Base-by-base conservation (phyloP, 2,888 invertebrate genomes). In the Aspidiotus rigidus region DNA sequence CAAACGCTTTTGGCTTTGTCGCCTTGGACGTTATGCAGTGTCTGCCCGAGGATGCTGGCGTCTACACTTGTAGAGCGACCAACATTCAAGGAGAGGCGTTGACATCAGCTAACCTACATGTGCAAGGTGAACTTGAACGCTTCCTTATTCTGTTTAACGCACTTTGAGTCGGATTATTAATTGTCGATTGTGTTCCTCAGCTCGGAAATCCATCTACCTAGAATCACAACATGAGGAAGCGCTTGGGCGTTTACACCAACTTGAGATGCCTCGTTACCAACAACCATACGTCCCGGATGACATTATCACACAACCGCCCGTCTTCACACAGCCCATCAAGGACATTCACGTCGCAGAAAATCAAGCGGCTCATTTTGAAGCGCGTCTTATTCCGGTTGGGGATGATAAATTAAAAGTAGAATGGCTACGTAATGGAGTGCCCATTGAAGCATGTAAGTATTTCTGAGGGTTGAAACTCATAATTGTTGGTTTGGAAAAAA, bases 1-100 rank as follows among this genome's bases (percentile, higher is more conserved):
- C 93, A 9, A 92, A 95, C 77, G 97, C 93, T 79, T 98, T 99
- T 78, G 98, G 98, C 57, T 98, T 94, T 77, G 96, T 97, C 13
- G 93, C 96, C 39, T 81, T 99, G 70, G 98, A 99, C 77, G 95
- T 99, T 74, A 86, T 95, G 82, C 90, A 95, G 74, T 90, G 93
- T 71, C 87, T 95, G 76, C 92, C 96, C 9, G 98, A 98, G 78
- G 98, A 99, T 81, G 89, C 92, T 15, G 99, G 98, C 61, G 90
- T 89, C 0, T 99, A 98, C 77, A 96, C 95, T 0, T 93, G 94
- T 78, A 85, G 93, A 75, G 95, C 97, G 2, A 87, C 85, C 66
- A 99, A 97, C 76, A 88, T 88, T 64, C 82, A 92, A 15, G 98
- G 98, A 55, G 91, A 94, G 81, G 93, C 93, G 44, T 89, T 94